Conservation (phyloP, 1,140 invertebrate species). For the Lucilia sericata region DNA sequence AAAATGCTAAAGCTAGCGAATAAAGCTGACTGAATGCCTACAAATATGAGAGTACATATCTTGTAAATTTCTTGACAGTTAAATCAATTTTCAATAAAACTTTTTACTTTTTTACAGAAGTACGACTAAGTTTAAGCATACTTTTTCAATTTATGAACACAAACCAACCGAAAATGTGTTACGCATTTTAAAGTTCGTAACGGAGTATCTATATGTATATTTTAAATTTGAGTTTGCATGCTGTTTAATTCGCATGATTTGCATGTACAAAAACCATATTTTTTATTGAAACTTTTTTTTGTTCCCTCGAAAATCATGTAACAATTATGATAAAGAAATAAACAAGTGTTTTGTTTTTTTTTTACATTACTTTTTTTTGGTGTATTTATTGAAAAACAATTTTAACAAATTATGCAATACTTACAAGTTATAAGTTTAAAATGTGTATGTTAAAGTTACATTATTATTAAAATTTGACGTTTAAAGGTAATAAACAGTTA, state of each 20-base stretch:
- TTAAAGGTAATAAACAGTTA: no score
- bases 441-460: no score
- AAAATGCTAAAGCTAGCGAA: neutral
- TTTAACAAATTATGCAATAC: neutral
- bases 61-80: constrained; percentile 29
- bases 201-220: neutral
- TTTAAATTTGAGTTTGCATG: neutral
- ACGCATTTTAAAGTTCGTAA: neutral
- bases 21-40: neutral
- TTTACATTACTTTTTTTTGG: neutral
- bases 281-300: neutral
- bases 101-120: neutral
- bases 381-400: neutral
- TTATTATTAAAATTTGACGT: no score
- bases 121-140: neutral
- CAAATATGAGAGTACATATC: neutral
- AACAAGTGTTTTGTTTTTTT: constrained; percentile 26
- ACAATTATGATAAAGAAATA: constrained; percentile 29
- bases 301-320: constrained; percentile 18
- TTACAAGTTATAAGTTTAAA: no score
- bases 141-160: constrained; percentile 6
- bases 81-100: constrained; percentile 37
- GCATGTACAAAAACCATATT: constrained; percentile 18
- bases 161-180: no score
- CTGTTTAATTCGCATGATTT: constrained; percentile 2